These are phyloP conservation scores for Bombus haemorrhoidalis DNA, from an alignment of 1,140 invertebrate genomes.

Conservation along the genomic window DNA sequence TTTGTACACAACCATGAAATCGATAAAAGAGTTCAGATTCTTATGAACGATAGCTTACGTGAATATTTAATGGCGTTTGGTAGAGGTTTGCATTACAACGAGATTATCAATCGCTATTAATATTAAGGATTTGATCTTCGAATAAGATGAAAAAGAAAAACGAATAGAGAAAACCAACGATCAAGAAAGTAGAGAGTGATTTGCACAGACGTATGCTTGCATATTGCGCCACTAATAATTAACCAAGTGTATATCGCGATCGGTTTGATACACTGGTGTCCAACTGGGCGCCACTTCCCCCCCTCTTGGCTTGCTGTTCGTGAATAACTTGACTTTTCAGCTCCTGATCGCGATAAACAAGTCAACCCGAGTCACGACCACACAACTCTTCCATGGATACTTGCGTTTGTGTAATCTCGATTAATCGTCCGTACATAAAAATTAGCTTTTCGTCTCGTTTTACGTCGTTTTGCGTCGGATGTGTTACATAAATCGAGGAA, in stretches of 20 bases:
- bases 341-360: slow-evolving; percentile 66
- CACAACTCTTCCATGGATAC: slow-evolving; percentile 19
- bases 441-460: slow-evolving; percentile 6
- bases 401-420: slow-evolving; percentile 22
- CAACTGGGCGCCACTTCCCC: slow-evolving; percentile 33
- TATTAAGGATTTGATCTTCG: neutral
- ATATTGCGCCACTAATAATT: slow-evolving; percentile 18
- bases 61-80: neutral
- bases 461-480: neutral
- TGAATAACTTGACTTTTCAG: slow-evolving; percentile 67
- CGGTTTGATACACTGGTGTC: slow-evolving; percentile 50
- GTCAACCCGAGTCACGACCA: slow-evolving; percentile 49
- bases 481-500: neutral
- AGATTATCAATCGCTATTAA: neutral
- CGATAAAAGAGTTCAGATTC: neutral
- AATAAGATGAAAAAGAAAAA: neutral
- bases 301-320: slow-evolving; percentile 37
- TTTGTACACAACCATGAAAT: neutral
- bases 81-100: neutral
- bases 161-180: neutral
- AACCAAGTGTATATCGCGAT: slow-evolving; percentile 33
- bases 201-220: neutral
- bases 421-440: slow-evolving; percentile 1
- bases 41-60: neutral
- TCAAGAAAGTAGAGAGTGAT: neutral